A percentile compares a stretch with the other conserved stretches of the same genome.
phyloP scores from a whole-genome alignment of 2,113 vertebrate species.

The Prinia subflava region DNA sequence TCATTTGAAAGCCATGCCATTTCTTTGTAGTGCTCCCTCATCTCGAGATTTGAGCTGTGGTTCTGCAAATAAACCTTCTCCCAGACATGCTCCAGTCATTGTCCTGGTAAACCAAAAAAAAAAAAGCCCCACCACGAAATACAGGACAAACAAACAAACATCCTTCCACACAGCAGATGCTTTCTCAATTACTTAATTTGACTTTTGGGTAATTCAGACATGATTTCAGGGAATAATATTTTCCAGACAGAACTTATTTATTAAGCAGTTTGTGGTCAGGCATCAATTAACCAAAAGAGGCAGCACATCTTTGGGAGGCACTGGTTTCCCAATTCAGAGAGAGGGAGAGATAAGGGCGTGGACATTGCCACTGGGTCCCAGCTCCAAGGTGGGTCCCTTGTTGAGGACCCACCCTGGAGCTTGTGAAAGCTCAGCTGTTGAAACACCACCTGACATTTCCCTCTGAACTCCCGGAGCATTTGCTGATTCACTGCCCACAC shows the following conservation, averaged over 20 bases:
- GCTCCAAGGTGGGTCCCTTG: slow-evolving; percentile 55
- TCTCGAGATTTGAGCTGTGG: not conserved
- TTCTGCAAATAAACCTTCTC: slow-evolving; percentile 44
- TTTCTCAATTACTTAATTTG: slow-evolving; percentile 70
- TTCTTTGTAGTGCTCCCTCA: slow-evolving; percentile 21
- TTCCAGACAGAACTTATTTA: slow-evolving; percentile 68
- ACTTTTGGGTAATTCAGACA: slow-evolving; percentile 62
- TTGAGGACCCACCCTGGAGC: slow-evolving; percentile 58
- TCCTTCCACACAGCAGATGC: slow-evolving; percentile 59
- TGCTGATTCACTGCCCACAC: slow-evolving; percentile 80
- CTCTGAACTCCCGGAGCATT: slow-evolving; percentile 65
- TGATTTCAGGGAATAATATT: slow-evolving; percentile 71
- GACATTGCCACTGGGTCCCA: not conserved
- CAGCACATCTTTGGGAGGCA: slow-evolving; percentile 20
- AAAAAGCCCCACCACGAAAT: not conserved
- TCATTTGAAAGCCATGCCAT: slow-evolving; percentile 49
- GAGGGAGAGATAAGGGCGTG: not conserved
- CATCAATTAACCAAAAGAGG: slow-evolving; percentile 50
- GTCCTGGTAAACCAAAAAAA: not conserved
- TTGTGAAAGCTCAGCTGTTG: slow-evolving; percentile 69
- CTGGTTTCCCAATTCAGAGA: slow-evolving; percentile 8
- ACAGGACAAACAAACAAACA: slow-evolving; percentile 41
- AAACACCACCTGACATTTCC: slow-evolving; percentile 83
- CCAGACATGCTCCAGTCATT: slow-evolving; percentile 10
- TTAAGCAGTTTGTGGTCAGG: slow-evolving; percentile 62